Evolutionary conservation across 92 coral and sea anemone species (phyloP).

Genomic region (Palythoa grandiflora): DNA sequence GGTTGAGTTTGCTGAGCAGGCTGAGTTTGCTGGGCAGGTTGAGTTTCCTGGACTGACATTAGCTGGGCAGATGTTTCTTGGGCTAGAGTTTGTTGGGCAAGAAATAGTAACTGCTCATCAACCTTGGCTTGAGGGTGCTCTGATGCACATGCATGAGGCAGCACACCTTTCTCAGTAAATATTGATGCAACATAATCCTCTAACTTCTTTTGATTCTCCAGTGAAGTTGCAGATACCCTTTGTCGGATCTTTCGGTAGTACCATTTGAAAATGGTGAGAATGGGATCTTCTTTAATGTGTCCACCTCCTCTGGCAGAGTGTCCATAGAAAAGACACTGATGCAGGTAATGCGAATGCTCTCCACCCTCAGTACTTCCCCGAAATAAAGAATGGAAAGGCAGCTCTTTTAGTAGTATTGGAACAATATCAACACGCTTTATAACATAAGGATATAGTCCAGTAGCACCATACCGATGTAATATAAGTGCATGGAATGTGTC

Average conservation of each 20-base stretch:
- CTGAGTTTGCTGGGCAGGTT: background rate
- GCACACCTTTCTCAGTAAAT: constrained; percentile 2
- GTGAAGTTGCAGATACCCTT: background rate
- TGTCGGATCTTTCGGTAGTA: constrained; percentile 27
- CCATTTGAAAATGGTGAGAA: constrained; percentile 44
- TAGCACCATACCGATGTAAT: constrained; percentile 40
- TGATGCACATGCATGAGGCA: background rate
- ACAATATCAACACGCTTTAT: constrained; percentile 49
- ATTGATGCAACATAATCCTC: constrained; percentile 19
- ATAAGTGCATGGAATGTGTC: constrained; percentile 40
- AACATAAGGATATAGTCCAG: constrained; percentile 7
- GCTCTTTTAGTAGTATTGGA: constrained; percentile 32
- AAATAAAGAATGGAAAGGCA: constrained; percentile 57
- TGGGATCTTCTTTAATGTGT: constrained; percentile 37
- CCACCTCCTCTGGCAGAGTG: constrained; percentile 51
- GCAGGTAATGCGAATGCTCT: constrained; percentile 52
- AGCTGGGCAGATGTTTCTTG: background rate
- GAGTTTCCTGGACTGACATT: background rate
- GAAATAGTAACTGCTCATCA: constrained; percentile 6
- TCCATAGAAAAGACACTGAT: constrained; percentile 44
- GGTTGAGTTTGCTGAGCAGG: background rate
- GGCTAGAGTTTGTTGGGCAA: background rate
- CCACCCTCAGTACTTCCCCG: constrained; percentile 60
- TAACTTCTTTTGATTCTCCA: constrained; percentile 12
- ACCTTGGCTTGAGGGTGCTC: constrained; percentile 2